Base-by-base conservation (phyloP, 2,113 vertebrate species). In the Redunca redunca region DNA sequence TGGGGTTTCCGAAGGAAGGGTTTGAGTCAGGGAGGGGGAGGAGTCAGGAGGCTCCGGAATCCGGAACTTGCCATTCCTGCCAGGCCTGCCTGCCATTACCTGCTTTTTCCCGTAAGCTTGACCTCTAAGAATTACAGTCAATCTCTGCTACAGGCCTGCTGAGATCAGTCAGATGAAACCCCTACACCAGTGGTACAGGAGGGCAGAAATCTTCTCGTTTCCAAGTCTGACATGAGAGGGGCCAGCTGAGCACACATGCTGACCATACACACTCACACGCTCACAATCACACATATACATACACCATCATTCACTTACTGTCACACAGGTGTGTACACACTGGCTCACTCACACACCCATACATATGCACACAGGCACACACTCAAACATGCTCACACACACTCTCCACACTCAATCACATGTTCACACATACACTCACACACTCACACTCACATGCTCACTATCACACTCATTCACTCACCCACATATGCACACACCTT, bases 251-350 rank as follows among this genome's bases (percentile, higher is more conserved):
- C 57, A 43, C 16, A 55, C 11, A n/a, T 16, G 19, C 52, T 5
- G 50, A n/a, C n/a, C 74, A 40, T 19, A 28, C 33, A 53, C 64
- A 36, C 30, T 62, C 60, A 62, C 60, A 62, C 6, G 0, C 36
- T 19, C 17, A 16, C 30, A 40, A 12, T 2, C 36, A n/a, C 46
- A 16, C 6, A 5, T 0, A 0, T 13, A 13, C 11, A 30, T 12
- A 9, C 40, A 12, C 25, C 6, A 2, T n/a, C 28, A 28, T 19
- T 80, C 46, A 50, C 77, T 78, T 46, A 48, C 28, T 81, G 46
- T 81, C 78, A 50, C 78, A 12, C 46, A 12, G 78, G 46, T 33
- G 46, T 33, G 28, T 30, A 1, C 33, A 21, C 46, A 23, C 10
- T 26, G 71, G n/a, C 46, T 33, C 33, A 43, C 52, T 11, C 43